These are phyloP conservation scores for Lota lota DNA, from an alignment of 2,113 vertebrate species.

Conservation along the genomic window DNA sequence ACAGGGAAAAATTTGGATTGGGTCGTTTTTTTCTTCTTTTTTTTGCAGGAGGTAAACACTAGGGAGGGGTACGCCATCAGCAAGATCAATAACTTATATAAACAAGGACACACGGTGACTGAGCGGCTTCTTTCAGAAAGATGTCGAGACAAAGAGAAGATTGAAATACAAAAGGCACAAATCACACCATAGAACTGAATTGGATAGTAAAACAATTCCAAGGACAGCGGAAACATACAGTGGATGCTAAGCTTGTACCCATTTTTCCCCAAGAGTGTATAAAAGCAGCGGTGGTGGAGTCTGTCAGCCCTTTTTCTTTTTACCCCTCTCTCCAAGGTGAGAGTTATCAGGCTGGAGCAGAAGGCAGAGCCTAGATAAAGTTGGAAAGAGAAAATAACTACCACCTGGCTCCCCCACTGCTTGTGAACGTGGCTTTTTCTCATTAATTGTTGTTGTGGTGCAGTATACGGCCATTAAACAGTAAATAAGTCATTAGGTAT, in stretches of 20 bases:
- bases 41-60: neutral
- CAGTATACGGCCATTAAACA: slow-evolving; percentile 71
- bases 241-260: slow-evolving; percentile 33
- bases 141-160: neutral
- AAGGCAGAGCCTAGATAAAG: slow-evolving; percentile 68
- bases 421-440: slow-evolving; percentile 63
- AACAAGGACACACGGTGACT: slow-evolving; percentile 18
- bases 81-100: slow-evolving; percentile 35
- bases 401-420: slow-evolving; percentile 57
- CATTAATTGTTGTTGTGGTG: slow-evolving; percentile 74
- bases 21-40: neutral
- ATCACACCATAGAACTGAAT: slow-evolving; percentile 1
- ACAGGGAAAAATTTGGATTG: neutral
- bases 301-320: slow-evolving; percentile 36
- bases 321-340: slow-evolving; percentile 55
- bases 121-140: slow-evolving; percentile 7
- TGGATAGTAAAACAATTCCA: slow-evolving; percentile 12
- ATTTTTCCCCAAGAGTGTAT: slow-evolving; percentile 36
- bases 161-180: slow-evolving; percentile 4
- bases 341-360: slow-evolving; percentile 67
- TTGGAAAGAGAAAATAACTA: slow-evolving; percentile 68
- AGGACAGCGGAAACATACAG: slow-evolving; percentile 37
- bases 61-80: slow-evolving; percentile 6
- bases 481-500: slow-evolving; percentile 78
- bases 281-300: slow-evolving; percentile 47